Conservation (phyloP, 2,888 invertebrate genomes). For the Sturmia bella region DNA sequence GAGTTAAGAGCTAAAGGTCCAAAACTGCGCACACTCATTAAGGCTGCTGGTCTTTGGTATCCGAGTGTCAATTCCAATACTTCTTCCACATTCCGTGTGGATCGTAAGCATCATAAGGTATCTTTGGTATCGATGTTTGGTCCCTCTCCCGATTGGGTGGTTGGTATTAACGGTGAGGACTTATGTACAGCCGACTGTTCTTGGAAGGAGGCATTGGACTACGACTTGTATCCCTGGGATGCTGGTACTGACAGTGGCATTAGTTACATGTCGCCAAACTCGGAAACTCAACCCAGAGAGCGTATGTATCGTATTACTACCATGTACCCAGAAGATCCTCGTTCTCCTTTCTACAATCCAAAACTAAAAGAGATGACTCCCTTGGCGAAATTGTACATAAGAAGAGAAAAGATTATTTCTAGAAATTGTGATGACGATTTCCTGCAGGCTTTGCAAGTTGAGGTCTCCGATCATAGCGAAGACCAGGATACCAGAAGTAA, state of each 20-base stretch:
- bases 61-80: conserved; percentile 93
- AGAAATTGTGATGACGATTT: conserved; percentile 88
- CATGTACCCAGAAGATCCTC: conserved; percentile 93
- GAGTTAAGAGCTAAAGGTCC: conserved; percentile 93
- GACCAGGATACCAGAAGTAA: conserved; percentile 86
- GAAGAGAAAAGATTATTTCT: conserved; percentile 88
- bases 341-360: conserved; percentile 95
- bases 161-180: conserved; percentile 94
- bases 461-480: conserved; percentile 87
- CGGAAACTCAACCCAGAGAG: conserved; percentile 90
- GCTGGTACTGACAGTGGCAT: conserved; percentile 97
- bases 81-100: conserved; percentile 90
- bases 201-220: conserved; percentile 91
- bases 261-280: conserved; percentile 93
- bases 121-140: conserved; percentile 95
- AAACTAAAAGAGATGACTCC: conserved; percentile 87
- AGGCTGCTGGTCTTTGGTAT: conserved; percentile 94
- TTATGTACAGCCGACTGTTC: conserved; percentile 94
- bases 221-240: conserved; percentile 96
- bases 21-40: conserved; percentile 91
- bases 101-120: conserved; percentile 91
- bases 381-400: conserved; percentile 91
- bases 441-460: conserved; percentile 84
- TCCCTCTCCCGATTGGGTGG: conserved; percentile 99
- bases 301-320: conserved; percentile 94